These are phyloP conservation scores for Cathartes aura DNA, from an alignment of 2,113 vertebrate species.

Conservation along the genomic window DNA sequence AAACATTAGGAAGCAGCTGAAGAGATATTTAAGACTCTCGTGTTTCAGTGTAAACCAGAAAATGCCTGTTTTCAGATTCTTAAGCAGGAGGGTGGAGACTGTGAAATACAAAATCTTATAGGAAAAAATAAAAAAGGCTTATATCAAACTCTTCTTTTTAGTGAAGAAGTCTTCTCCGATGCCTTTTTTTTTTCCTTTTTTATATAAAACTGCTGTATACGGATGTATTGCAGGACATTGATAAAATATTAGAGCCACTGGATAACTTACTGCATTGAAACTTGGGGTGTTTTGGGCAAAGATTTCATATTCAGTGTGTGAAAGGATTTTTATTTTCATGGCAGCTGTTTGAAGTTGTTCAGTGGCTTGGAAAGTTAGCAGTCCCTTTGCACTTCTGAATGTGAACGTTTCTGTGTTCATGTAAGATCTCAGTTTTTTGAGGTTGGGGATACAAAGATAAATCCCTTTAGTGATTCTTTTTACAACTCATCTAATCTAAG, in stretches of 20 bases:
- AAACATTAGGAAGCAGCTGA: constrained; percentile 58
- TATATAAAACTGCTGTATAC: not conserved
- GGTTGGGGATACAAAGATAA: not conserved
- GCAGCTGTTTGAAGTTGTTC: not conserved
- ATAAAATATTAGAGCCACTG: not conserved
- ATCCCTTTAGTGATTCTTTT: not conserved
- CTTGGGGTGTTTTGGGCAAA: not conserved
- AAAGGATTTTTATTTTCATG: not conserved
- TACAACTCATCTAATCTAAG: not conserved
- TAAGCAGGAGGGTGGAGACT: not conserved
- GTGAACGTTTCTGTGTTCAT: not conserved
- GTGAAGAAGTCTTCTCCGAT: not conserved
- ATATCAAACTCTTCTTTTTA: not conserved
- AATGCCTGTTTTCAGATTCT: not conserved
- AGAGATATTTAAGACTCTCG: not conserved
- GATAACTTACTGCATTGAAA: not conserved
- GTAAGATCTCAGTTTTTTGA: not conserved
- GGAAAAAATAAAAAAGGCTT: not conserved
- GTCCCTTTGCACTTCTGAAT: not conserved
- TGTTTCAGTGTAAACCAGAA: constrained; percentile 1
- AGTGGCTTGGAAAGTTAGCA: not conserved
- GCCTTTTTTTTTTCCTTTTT: not conserved
- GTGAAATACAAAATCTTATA: not conserved
- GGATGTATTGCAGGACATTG: not conserved
- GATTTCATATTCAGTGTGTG: not conserved